Conservation (phyloP, 92 coral and sea anemone genomes). For the Zoanthus sociatus region DNA sequence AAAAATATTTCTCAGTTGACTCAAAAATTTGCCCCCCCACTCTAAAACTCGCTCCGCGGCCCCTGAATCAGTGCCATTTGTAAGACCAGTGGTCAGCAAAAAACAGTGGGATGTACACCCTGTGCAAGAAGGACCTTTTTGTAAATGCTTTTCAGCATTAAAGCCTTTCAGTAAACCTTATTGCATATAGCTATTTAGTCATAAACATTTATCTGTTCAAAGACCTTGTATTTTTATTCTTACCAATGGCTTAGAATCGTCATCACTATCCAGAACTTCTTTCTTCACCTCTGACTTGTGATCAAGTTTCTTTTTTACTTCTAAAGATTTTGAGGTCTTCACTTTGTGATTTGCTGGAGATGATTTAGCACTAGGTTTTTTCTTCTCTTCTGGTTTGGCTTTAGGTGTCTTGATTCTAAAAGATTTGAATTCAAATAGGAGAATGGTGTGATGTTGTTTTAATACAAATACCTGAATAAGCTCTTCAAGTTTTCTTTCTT, state of each 20-base stretch:
- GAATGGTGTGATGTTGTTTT: too few relatives aligned
- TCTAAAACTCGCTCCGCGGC: too few relatives aligned
- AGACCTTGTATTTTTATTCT: background rate
- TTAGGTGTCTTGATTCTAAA: constrained; percentile 1
- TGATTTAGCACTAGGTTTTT: background rate
- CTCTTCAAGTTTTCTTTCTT: too few relatives aligned
- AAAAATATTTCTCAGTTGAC: too few relatives aligned
- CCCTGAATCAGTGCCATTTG: too few relatives aligned
- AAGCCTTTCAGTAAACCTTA: background rate
- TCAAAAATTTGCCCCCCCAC: too few relatives aligned
- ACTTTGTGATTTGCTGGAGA: constrained; percentile 15
- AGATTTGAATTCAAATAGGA: background rate
- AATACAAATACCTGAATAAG: too few relatives aligned
- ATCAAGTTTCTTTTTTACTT: constrained; percentile 35
- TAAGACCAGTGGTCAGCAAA: too few relatives aligned
- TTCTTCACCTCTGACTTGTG: constrained; percentile 32
- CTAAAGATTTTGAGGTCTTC: constrained; percentile 73
- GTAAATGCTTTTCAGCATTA: too few relatives aligned
- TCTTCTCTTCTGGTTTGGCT: constrained; percentile 5
- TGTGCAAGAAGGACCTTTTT: too few relatives aligned
- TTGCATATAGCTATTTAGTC: too few relatives aligned
- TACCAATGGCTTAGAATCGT: constrained; percentile 45
- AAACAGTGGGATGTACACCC: too few relatives aligned
- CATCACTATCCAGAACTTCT: constrained; percentile 29
- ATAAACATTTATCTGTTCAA: background rate